Conservation (phyloP, 2,888 invertebrate species). For the Globia sparganii region DNA sequence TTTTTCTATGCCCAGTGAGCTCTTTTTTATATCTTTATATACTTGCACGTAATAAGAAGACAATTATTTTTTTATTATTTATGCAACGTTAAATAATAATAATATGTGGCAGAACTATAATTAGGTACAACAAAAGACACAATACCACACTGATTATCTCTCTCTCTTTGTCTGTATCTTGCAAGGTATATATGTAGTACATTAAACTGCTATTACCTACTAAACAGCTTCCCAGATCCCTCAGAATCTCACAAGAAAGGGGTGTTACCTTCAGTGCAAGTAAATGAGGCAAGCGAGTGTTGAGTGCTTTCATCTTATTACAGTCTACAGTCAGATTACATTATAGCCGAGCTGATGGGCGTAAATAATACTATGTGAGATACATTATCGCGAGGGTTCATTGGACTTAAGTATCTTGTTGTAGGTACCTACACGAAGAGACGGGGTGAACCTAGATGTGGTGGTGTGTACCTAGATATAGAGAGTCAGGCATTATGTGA, state of each 20-base stretch:
- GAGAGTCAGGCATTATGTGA: no score
- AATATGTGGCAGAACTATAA: neutral
- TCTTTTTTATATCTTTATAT: neutral
- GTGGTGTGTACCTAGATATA: neutral
- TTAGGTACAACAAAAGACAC: no score
- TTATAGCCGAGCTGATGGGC: conserved; percentile 48
- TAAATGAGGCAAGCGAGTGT: conserved; percentile 66
- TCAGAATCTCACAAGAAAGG: conserved; percentile 24
- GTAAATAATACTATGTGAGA: conserved; percentile 13
- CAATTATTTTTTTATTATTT: neutral
- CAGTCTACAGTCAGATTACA: conserved; percentile 64
- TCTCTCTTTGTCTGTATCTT: neutral
- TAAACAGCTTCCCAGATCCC: conserved; percentile 5
- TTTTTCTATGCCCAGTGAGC: neutral
- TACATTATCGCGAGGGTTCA: conserved; percentile 30
- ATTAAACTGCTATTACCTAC: conserved; percentile 11
- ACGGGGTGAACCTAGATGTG: neutral
- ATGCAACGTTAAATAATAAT: neutral
- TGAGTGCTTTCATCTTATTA: conserved; percentile 73
- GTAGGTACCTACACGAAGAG: neutral
- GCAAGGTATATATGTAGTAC: neutral
- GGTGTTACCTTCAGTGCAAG: conserved; percentile 31
- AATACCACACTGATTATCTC: neutral
- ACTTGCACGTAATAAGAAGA: no score
- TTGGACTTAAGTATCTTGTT: conserved; percentile 43